Evolutionary conservation across 2,113 vertebrate species (phyloP), one percentile per base, ranked within the genome.

Genomic region (human (Homo sapiens)): DNA sequence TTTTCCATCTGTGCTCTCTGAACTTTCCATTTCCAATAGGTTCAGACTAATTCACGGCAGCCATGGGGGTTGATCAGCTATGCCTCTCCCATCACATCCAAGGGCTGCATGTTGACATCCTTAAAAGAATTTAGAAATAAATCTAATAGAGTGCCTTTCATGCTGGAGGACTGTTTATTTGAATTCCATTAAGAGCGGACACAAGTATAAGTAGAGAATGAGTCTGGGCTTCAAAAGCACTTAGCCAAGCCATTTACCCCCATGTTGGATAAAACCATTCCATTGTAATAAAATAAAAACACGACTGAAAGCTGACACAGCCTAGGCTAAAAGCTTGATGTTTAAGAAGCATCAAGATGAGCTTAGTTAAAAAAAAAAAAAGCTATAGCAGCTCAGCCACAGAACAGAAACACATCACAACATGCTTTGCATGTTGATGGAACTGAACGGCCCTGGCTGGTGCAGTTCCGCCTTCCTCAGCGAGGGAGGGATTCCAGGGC

Each of bases 11-110:
- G 92, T 97, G 97, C 98, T 96, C 97, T 73, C 97, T 98, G 97
- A 97, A 98, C 98, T 95, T 96, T 97, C 95, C 97, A 98, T 98
- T 98, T 98, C 98, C 98, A 96, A 88, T 78, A 78, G 97, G 96
- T 88, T 96, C 82, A 14, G 95, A 95, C 93, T 96, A 92, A 98
- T 98, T 98, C 98, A 89, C 66, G 80, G 80, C 87, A 93, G 94
- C 93, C 92, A 55, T 88, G n/a, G 93, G 91, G 59, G 96, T 30
- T 72, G 94, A 85, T 70, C 70, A n/a, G 75, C 79, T 43, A 17
- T 87, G 61, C 88, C 94, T 94, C 94, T 12, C 83, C 92, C 76
- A 73, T 95, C 94, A 87, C 80, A 78, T 97, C 95, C 93, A 22
- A 5, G 64, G 95, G 89, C 97, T 91, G 12, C 93, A 93, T 0